These are phyloP conservation scores for Chelonoidis abingdonii DNA, from an alignment of 2,113 vertebrate species.

Conservation along the genomic window DNA sequence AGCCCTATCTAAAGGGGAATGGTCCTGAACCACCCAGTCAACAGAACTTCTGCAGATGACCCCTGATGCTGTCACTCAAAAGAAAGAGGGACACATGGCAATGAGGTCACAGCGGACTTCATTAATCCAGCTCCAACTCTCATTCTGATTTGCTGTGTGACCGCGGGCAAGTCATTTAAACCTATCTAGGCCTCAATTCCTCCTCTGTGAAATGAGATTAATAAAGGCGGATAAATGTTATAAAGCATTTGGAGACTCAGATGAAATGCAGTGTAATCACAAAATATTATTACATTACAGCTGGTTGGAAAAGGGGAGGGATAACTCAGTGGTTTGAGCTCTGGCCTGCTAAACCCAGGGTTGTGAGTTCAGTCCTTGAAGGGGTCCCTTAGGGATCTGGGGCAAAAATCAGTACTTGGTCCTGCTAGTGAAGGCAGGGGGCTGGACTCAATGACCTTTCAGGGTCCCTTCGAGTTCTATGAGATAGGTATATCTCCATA, in stretches of 20 bases:
- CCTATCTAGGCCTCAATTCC: neutral
- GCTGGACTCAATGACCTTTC: too few species aligned
- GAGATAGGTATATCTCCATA: too few species aligned
- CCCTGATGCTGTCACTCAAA: neutral
- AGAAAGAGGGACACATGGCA: neutral
- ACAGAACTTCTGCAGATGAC: rapidly evolving
- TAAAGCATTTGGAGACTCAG: neutral
- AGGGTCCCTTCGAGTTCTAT: too few species aligned
- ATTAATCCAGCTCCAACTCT: neutral
- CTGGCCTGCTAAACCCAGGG: too few species aligned
- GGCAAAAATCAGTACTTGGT: too few species aligned
- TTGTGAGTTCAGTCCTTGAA: too few species aligned
- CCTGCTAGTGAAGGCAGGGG: too few species aligned
- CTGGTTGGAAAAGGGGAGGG: neutral
- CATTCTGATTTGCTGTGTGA: neutral
- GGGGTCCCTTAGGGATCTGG: too few species aligned
- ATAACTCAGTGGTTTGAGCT: too few species aligned
- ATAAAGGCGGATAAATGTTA: neutral
- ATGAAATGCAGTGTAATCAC: neutral
- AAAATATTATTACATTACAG: rapidly evolving
- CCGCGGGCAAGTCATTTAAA: neutral
- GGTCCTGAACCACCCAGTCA: neutral
- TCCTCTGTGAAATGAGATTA: neutral
- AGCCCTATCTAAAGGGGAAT: neutral
- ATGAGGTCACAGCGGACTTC: neutral